Evolutionary conservation across 2,888 invertebrate species (phyloP).

Genomic region (Epirrhoe tristata): DNA sequence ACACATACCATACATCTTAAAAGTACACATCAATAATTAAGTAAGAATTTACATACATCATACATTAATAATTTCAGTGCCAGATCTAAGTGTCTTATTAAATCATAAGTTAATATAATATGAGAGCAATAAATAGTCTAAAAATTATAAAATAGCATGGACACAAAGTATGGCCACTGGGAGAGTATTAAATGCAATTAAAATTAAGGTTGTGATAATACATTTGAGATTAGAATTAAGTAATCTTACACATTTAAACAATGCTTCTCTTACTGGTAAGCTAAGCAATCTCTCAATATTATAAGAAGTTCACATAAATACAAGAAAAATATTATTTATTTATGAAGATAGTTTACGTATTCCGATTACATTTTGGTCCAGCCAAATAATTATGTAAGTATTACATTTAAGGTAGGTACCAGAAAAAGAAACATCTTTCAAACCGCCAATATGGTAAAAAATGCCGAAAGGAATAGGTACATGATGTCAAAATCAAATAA

Average conservation of each 20-base stretch:
- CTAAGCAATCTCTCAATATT: slow-evolving; percentile 11
- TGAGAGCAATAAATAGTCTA: slow-evolving; percentile 64
- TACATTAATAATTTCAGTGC: slow-evolving; percentile 55
- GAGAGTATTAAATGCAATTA: slow-evolving; percentile 65
- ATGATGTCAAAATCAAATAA: not conserved
- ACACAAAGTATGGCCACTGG: slow-evolving; percentile 79
- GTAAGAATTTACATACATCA: slow-evolving; percentile 69
- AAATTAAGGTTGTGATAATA: slow-evolving; percentile 29
- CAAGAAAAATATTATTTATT: slow-evolving; percentile 14
- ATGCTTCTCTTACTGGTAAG: slow-evolving; percentile 25
- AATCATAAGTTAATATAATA: slow-evolving; percentile 51
- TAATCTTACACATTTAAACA: not conserved
- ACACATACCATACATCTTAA: slow-evolving; percentile 74
- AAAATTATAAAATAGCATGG: slow-evolving; percentile 69
- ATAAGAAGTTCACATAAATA: slow-evolving; percentile 10
- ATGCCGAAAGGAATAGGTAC: not conserved
- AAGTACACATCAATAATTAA: slow-evolving; percentile 77
- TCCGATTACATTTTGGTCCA: slow-evolving; percentile 32
- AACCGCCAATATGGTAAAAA: not conserved
- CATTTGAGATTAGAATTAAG: slow-evolving; percentile 16
- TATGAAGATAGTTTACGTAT: slow-evolving; percentile 25
- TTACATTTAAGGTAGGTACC: slow-evolving; percentile 31
- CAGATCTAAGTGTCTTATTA: slow-evolving; percentile 59
- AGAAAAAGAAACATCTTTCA: slow-evolving; percentile 21
- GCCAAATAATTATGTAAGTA: slow-evolving; percentile 27